phyloP scores from a whole-genome alignment of 2,113 vertebrate genomes.

The Pyrgilauda ruficollis region DNA sequence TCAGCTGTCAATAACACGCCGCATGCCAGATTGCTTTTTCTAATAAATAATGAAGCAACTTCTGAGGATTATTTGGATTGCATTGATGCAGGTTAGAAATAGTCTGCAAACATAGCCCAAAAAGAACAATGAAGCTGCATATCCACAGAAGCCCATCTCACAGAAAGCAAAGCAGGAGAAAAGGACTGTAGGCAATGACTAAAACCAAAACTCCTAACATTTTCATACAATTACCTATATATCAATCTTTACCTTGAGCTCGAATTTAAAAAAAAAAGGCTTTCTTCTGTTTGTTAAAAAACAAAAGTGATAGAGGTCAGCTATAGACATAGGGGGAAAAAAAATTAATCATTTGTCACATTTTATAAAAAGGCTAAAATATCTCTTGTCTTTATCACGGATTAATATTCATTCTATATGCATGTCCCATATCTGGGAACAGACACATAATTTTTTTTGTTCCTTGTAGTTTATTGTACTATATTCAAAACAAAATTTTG shows the following conservation, averaged over 20 bases:
- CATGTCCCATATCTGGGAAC: background rate
- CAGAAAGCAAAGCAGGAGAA: background rate
- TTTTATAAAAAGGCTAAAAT: background rate
- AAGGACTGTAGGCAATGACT: background rate
- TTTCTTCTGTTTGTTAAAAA: background rate
- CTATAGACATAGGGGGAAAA: too few species aligned
- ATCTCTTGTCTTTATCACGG: background rate
- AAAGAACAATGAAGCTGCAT: background rate
- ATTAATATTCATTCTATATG: background rate
- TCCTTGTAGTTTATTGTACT: background rate
- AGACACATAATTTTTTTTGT: background rate
- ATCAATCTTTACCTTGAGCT: background rate
- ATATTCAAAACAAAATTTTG: background rate
- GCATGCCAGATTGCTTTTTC: constrained; percentile 68
- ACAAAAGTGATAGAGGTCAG: background rate
- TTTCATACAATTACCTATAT: background rate
- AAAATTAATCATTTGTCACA: background rate
- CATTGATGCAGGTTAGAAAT: constrained; percentile 24
- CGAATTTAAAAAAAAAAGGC: background rate
- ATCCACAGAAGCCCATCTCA: background rate
- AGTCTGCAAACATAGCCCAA: background rate
- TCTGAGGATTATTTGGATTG: constrained; percentile 20
- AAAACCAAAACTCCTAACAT: background rate
- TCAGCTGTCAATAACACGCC: constrained; percentile 56
- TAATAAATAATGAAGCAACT: constrained; percentile 74